These are phyloP conservation scores for Chanos chanos DNA, from an alignment of 2,797 vertebrate genomes.

Conservation along the genomic window DNA sequence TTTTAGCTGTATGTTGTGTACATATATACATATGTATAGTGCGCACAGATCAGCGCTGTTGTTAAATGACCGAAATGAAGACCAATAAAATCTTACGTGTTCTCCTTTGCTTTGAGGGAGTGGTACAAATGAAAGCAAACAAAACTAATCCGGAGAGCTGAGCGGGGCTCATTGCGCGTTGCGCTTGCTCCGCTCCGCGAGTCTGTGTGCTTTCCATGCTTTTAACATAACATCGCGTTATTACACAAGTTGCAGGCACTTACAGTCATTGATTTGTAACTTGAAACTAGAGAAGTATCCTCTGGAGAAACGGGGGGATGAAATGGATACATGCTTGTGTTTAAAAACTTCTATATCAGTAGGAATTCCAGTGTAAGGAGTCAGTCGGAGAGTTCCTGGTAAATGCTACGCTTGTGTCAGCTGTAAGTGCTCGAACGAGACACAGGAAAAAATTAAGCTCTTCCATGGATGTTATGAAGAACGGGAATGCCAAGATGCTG, in stretches of 20 bases:
- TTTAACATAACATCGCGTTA: constrained; percentile 37
- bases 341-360: constrained; percentile 36
- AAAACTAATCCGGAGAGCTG: constrained; percentile 30
- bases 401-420: constrained; percentile 49
- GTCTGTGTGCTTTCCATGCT: constrained; percentile 9
- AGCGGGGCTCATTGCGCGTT: constrained; percentile 1
- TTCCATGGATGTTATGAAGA: constrained; percentile 20
- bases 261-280: constrained; percentile 47
- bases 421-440: constrained; percentile 43
- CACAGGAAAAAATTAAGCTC: constrained; percentile 4
- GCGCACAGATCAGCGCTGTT: not conserved
- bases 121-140: constrained; percentile 38
- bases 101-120: constrained; percentile 43
- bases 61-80: constrained; percentile 11
- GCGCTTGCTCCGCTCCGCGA: constrained; percentile 1
- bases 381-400: constrained; percentile 61
- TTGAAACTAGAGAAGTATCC: constrained; percentile 29
- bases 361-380: constrained; percentile 38
- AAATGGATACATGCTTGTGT: constrained; percentile 37
- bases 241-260: constrained; percentile 41
- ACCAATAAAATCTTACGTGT: constrained; percentile 19
- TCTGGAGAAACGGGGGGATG: constrained; percentile 36
- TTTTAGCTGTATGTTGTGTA: not conserved
- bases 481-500: constrained; percentile 33
- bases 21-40: not conserved